A percentile compares a stretch with the other conserved stretches of the same genome.
Conservation (phyloP, 1,140 invertebrate species). For the Eumeta japonica region DNA sequence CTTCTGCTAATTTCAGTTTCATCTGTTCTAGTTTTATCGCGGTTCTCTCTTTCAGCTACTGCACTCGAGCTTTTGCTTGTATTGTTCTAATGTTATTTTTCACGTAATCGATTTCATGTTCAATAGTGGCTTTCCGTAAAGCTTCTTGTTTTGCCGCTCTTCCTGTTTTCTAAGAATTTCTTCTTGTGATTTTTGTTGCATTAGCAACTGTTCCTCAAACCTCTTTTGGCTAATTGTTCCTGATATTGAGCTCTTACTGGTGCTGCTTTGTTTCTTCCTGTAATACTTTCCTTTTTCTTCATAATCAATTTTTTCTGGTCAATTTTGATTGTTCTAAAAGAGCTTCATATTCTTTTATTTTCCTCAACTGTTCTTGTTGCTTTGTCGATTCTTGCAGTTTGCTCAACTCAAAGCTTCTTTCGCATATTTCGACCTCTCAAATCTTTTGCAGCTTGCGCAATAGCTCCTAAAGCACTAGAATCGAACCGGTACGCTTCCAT, state of each 20-base stretch:
- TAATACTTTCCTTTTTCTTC: conserved; percentile 92
- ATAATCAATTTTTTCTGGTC: conserved; percentile 83
- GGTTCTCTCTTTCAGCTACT: conserved; percentile 93
- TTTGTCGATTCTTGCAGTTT: conserved; percentile 89
- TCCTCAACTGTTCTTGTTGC: conserved; percentile 80
- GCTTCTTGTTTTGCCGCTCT: conserved; percentile 97
- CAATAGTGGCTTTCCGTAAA: conserved; percentile 89
- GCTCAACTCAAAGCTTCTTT: conserved; percentile 89
- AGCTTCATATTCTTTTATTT: conserved; percentile 91
- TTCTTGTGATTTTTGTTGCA: conserved; percentile 91
- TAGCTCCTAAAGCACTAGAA: conserved; percentile 92
- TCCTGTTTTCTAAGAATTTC: conserved; percentile 82
- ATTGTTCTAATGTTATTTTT: conserved; percentile 91
- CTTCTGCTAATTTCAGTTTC: conserved; percentile 84
- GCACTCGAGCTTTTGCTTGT: conserved; percentile 90
- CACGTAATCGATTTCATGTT: conserved; percentile 93
- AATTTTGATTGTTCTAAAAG: conserved; percentile 87
- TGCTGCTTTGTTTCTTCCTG: conserved; percentile 94
- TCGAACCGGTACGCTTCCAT: conserved; percentile 94
- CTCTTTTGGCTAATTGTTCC: conserved; percentile 94
- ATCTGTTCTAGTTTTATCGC: conserved; percentile 94
- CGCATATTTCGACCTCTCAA: conserved; percentile 86
- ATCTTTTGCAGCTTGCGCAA: conserved; percentile 93
- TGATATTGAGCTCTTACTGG: conserved; percentile 94
- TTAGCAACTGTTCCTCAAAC: conserved; percentile 92